Evolutionary conservation across 2,113 vertebrate species (phyloP).

Genomic region (Bubo blakistoni): DNA sequence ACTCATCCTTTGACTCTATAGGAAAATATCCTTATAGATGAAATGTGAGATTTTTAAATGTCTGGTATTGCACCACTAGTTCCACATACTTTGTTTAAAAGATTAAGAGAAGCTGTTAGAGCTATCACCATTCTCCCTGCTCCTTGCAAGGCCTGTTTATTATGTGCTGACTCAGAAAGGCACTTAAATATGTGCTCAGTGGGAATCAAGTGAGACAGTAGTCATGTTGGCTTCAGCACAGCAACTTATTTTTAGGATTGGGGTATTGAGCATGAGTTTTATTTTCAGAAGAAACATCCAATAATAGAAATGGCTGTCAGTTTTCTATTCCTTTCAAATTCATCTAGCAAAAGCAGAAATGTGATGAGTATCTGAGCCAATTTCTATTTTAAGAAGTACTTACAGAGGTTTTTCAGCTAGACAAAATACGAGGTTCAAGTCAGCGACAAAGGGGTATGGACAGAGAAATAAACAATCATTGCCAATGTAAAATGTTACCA

Average conservation of each 20-base stretch:
- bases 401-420: background rate
- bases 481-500: background rate
- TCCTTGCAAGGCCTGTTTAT: background rate
- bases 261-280: background rate
- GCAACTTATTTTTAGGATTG: constrained; percentile 15
- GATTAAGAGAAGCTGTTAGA: background rate
- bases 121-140: background rate
- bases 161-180: background rate
- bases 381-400: background rate
- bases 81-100: background rate
- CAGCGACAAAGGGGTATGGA: background rate
- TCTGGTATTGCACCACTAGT: background rate
- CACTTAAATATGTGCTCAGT: background rate
- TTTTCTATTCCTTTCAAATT: constrained; percentile 24
- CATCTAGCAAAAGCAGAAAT: constrained; percentile 13
- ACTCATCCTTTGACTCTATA: background rate
- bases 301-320: background rate
- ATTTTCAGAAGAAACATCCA: constrained; percentile 41
- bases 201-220: constrained; percentile 29
- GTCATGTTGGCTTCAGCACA: background rate
- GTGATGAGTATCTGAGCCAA: background rate
- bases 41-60: background rate
- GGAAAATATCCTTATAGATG: background rate
- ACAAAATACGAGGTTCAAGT: background rate
- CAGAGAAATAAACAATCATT: background rate